Base-by-base conservation (phyloP, 2,113 vertebrate genomes). In the Romanogobio albipinnatus region DNA sequence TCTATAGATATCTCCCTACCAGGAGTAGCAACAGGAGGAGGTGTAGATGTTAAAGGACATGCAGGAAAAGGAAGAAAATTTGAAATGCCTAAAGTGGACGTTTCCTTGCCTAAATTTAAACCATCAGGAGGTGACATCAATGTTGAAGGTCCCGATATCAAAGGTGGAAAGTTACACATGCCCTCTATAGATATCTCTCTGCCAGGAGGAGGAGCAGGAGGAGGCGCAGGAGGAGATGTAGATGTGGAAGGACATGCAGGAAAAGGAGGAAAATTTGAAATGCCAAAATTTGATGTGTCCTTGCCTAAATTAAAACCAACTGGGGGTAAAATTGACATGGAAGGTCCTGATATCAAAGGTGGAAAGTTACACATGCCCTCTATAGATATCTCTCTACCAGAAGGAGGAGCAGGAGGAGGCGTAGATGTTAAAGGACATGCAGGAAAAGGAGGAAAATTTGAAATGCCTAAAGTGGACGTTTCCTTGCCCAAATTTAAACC, bases 31-130 rank as follows among this genome's bases (percentile, higher is more conserved):
- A 22, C 49, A 58, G 81, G 87, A 4, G 84, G 81, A 47, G 77
- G 89, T 14, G n/a, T 89, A 33, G 29, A 29, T 29, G 29, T 29
- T 29, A 2, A 29, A 29, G 29, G 29, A 29, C 29, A 29, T 29
- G 29, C 29, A 29, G 49, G 9, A 10, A 89, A 85, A 76, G 87
- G 81, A 39, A 14, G 66, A 13, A 79, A 47, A n/a, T 84, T 84
- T 1, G 86, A 89, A 36, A 86, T 93, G 64, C 87, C 92, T 2
- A 83, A 68, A 45, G 29, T 87, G 0, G 88, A 89, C n/a, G 84
- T 93, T 49, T 85, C 90, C 7, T 74, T 93, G 8, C 91, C 91
- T 0, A 91, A 90, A 81, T 56, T 92, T 36, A 85, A 89, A 22
- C 29, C 81, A 43, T 6, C 87, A 84, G 58, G 79, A 64, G 0